These are phyloP conservation scores for Trichacis sp. DNA, from an alignment of 2,888 invertebrate genomes.

Conservation along the genomic window DNA sequence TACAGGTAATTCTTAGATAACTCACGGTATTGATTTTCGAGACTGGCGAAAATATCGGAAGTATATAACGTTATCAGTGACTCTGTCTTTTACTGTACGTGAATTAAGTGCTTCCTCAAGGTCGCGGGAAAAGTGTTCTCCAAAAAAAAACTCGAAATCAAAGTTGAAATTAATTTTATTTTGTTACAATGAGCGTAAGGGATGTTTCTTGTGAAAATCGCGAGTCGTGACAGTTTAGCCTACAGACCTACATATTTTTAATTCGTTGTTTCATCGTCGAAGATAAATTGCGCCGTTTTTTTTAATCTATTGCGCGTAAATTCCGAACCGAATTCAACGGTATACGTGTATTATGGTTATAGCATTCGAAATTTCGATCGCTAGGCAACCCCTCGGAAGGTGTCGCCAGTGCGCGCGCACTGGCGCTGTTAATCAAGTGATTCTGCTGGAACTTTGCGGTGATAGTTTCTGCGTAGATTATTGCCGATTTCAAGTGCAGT, in stretches of 20 bases:
- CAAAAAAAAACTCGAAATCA: too few relatives aligned
- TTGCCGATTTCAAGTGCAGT: constrained; percentile 19
- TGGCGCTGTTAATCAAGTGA: neutral
- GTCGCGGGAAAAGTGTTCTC: neutral
- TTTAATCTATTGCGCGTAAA: too few relatives aligned
- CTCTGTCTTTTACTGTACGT: neutral
- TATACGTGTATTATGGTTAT: neutral
- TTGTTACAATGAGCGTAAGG: too few relatives aligned
- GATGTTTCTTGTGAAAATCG: too few relatives aligned
- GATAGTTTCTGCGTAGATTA: constrained; percentile 24
- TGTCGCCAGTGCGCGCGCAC: neutral
- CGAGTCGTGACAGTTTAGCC: too few relatives aligned
- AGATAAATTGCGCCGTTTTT: too few relatives aligned
- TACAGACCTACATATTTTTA: too few relatives aligned
- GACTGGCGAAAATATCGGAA: neutral
- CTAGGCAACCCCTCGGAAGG: neutral
- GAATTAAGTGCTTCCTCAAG: neutral
- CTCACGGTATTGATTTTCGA: neutral
- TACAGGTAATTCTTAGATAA: neutral
- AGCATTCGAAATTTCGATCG: constrained; percentile 5
- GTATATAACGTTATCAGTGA: neutral
- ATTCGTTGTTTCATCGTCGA: too few relatives aligned
- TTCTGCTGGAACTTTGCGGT: constrained; percentile 2
- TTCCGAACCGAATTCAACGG: too few relatives aligned
- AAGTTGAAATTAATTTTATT: too few relatives aligned